A percentile compares a stretch with the other conserved stretches of the same genome.
Conservation (phyloP, 2,113 vertebrate species). For the Rhynchopsitta pachyrhyncha region DNA sequence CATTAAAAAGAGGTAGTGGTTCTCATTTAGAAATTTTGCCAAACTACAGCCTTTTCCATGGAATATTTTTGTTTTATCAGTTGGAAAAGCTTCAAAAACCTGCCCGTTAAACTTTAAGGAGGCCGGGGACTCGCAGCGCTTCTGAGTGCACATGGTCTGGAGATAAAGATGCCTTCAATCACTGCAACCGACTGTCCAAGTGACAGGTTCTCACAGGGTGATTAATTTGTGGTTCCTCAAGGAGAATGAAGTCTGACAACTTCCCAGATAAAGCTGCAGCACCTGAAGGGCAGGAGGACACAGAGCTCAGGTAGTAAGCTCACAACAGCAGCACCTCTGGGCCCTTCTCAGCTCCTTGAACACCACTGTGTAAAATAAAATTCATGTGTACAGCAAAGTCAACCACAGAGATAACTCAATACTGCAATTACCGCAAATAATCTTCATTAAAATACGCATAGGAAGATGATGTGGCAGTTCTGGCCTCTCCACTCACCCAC, state of each 20-base stretch:
- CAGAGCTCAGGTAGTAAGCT: not conserved
- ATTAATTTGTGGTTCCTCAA: not conserved
- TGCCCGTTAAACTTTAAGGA: not conserved
- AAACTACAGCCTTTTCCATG: not conserved
- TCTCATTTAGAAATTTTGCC: not conserved
- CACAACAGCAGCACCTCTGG: not conserved
- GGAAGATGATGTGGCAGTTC: not conserved
- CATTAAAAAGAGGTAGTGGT: not conserved
- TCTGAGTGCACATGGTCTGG: not conserved
- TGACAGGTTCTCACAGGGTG: not conserved
- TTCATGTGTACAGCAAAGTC: not conserved
- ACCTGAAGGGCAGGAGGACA: not conserved
- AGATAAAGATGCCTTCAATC: not conserved
- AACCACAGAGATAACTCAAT: not conserved
- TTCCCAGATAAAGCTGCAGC: not conserved
- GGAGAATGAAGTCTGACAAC: not conserved
- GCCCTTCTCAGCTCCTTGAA: not conserved
- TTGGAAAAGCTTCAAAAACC: not conserved
- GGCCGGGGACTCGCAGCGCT: not conserved
- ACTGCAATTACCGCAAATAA: not conserved
- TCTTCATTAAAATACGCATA: not conserved
- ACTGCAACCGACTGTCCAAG: not conserved
- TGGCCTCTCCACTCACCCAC: not conserved
- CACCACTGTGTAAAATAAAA: not conserved
- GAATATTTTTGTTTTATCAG: not conserved